Conservation (phyloP, 37 sponge, comb jelly and placozoan genomes). For the Theonella swinhoei region DNA sequence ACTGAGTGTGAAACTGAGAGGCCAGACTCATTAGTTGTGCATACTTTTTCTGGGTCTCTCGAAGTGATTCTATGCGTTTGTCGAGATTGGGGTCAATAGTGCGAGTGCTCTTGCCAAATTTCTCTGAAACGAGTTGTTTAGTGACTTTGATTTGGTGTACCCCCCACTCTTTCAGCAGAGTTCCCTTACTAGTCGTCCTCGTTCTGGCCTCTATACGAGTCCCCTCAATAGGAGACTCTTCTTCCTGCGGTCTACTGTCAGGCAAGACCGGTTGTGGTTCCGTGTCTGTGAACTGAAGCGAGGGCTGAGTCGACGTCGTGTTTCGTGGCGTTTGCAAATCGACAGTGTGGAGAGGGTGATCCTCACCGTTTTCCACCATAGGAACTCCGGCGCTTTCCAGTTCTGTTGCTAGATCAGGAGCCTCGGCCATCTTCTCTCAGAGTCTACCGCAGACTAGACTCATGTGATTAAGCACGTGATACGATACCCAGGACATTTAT, state of each 20-base stretch:
- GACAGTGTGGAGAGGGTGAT: conserved; percentile 20
- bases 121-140: conserved; percentile 82
- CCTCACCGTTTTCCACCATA: background rate
- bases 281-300: conserved; percentile 17
- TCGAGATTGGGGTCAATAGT: conserved; percentile 86
- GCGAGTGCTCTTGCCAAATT: conserved; percentile 68
- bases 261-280: background rate
- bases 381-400: background rate
- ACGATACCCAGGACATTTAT: too few relatives aligned
- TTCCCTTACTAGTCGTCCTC: conserved; percentile 23
- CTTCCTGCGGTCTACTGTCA: background rate
- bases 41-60: conserved; percentile 87
- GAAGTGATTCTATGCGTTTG: conserved; percentile 50
- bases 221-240: conserved; percentile 15
- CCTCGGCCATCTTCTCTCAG: conserved; percentile 2
- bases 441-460: too few relatives aligned
- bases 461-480: too few relatives aligned
- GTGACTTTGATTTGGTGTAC: conserved; percentile 68
- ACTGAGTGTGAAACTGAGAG: conserved; percentile 52
- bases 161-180: conserved; percentile 74
- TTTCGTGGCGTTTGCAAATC: conserved; percentile 1
- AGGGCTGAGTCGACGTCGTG: background rate
- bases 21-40: conserved; percentile 61
- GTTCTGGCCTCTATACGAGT: conserved; percentile 47
- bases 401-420: background rate